phyloP scores from a whole-genome alignment of 1,140 invertebrate genomes.

The Drosophila chauvacae region DNA sequence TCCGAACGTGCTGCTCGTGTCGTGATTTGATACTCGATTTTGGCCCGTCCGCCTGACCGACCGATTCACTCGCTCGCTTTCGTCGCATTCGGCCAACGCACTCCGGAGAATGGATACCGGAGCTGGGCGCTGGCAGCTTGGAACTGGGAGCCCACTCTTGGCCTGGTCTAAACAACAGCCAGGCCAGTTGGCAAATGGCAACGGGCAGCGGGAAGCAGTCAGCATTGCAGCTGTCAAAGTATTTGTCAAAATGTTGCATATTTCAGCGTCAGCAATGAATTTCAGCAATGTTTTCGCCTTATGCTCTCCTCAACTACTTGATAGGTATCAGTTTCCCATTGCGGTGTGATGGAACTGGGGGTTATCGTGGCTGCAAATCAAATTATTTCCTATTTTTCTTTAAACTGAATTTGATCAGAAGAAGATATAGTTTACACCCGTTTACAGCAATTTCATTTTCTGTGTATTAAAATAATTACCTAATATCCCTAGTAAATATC shows the following conservation, averaged over 20 bases:
- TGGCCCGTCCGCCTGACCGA: conserved; percentile 2
- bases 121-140: conserved; percentile 3
- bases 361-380: not conserved
- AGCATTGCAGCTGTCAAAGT: conserved; percentile 74
- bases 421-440: too few relatives aligned
- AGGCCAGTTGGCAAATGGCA: conserved; percentile 38
- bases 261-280: conserved; percentile 69
- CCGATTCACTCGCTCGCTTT: conserved; percentile 18
- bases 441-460: too few relatives aligned
- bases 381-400: too few relatives aligned
- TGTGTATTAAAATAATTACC: not conserved
- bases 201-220: conserved; percentile 2
- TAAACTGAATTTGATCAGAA: too few relatives aligned
- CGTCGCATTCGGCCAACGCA: conserved; percentile 15
- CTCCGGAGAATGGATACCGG: conserved; percentile 12
- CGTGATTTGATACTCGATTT: conserved; percentile 61
- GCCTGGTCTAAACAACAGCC: conserved; percentile 18
- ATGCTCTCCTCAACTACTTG: conserved; percentile 8
- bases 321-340: not conserved
- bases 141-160: conserved; percentile 7
- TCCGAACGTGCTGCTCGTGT: conserved; percentile 61
- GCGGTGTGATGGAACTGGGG: not conserved
- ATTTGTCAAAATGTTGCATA: conserved; percentile 79
- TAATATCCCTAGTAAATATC: too few relatives aligned
- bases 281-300: conserved; percentile 42